Percentiles rank a stretch among this genome's conserved stretches.
Evolutionary conservation across 2,888 invertebrate species (phyloP).

Genomic region (Cacoxenus indagator): DNA sequence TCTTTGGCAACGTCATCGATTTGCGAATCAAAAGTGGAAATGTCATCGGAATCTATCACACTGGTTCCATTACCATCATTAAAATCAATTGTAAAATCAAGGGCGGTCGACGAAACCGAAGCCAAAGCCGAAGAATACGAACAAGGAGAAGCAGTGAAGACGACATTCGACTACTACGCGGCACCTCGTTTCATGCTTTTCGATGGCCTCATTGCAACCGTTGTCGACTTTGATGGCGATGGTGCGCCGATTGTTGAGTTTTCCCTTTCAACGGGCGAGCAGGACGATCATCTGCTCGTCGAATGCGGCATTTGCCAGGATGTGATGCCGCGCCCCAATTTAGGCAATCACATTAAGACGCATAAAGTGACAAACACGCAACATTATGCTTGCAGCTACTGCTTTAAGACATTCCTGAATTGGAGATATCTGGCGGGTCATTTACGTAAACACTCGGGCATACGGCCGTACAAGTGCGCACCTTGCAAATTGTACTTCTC

Average conservation of each 20-base stretch:
- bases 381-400: conserved; percentile 62
- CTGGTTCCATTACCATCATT: no score
- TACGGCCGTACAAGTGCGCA: conserved; percentile 63
- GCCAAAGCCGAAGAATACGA: no score
- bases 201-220: conserved; percentile 64
- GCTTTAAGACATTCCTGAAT: conserved; percentile 60
- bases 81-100: no score
- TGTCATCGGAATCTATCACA: not conserved
- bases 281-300: conserved; percentile 58
- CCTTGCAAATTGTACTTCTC: conserved; percentile 63
- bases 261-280: conserved; percentile 47
- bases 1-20: no score
- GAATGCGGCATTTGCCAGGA: conserved; percentile 66
- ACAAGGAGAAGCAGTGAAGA: conserved; percentile 41
- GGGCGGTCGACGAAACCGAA: no score
- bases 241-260: conserved; percentile 64
- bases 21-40: no score
- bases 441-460: conserved; percentile 64
- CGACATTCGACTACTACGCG: conserved; percentile 47
- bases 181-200: conserved; percentile 59
- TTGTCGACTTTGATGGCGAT: conserved; percentile 60
- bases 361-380: conserved; percentile 56
- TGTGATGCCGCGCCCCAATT: conserved; percentile 55
- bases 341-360: conserved; percentile 57
- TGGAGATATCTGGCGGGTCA: conserved; percentile 64